Evolutionary conservation across 1,140 invertebrate genomes (phyloP).

Genomic region (Meloidogyne chitwoodi): DNA sequence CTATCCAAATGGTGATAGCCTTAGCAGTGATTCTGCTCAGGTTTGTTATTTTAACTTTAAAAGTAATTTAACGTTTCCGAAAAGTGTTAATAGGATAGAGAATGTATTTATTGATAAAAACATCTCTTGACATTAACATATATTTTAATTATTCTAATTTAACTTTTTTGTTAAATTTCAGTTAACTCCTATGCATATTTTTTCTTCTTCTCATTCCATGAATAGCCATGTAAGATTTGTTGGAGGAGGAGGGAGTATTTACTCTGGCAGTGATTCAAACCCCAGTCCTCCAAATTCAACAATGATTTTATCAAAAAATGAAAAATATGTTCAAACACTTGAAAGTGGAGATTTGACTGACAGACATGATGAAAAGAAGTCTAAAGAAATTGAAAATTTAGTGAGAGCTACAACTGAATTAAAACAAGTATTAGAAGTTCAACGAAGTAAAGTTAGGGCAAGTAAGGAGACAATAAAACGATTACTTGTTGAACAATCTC

Average conservation of each 20-base stretch:
- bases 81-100: no score
- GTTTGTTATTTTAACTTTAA: background rate
- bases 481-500: conserved; percentile 26
- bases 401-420: conserved; percentile 24
- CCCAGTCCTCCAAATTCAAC: conserved; percentile 22
- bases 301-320: background rate
- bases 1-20: conserved; percentile 24
- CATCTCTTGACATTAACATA: no score
- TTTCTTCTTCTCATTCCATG: background rate
- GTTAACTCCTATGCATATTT: background rate
- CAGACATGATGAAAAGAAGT: conserved; percentile 29
- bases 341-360: background rate
- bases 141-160: no score
- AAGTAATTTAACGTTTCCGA: background rate
- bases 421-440: conserved; percentile 25
- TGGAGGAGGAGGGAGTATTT: background rate
- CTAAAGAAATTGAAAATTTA: conserved; percentile 22
- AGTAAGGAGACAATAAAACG: conserved; percentile 37
- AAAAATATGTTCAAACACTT: conserved; percentile 25
- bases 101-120: no score
- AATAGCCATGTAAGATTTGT: background rate
- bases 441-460: conserved; percentile 26
- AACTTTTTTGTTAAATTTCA: no score
- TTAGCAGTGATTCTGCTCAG: conserved; percentile 25
- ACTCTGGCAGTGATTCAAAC: conserved; percentile 35